phyloP scores from a whole-genome alignment of 1,140 invertebrate genomes.

The Mycetomoellerius zeteki region DNA sequence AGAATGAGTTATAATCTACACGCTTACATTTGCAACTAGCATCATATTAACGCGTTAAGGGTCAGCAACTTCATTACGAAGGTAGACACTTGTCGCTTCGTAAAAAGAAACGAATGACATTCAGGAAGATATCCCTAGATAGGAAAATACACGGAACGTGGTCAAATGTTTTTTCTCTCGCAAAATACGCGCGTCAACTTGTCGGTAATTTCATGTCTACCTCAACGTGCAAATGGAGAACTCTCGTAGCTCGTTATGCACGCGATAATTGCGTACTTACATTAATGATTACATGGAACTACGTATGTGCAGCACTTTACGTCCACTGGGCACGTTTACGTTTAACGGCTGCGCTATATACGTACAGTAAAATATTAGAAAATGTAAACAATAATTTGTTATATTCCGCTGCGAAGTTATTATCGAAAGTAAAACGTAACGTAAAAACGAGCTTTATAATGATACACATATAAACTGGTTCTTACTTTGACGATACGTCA shows the following conservation, averaged over 20 bases:
- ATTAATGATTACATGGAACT: constrained; percentile 61
- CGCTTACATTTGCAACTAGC: neutral
- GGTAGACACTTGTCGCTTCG: neutral
- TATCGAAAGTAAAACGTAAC: neutral
- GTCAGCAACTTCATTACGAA: neutral
- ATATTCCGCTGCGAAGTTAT: neutral
- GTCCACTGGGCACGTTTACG: constrained; percentile 46
- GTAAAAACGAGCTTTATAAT: neutral
- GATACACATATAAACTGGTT: neutral
- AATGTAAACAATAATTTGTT: constrained; percentile 46
- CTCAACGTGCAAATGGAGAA: constrained; percentile 51
- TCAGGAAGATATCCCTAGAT: constrained; percentile 33
- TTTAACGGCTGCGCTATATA: constrained; percentile 28
- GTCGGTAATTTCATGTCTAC: constrained; percentile 38
- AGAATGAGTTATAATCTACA: constrained; percentile 10
- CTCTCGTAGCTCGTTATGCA: constrained; percentile 63
- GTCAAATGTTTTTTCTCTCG: constrained; percentile 32
- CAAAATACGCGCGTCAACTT: constrained; percentile 37
- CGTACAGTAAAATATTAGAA: neutral
- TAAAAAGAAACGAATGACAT: constrained; percentile 1
- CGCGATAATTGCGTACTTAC: constrained; percentile 63
- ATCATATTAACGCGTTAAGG: neutral
- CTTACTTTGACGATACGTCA: neutral
- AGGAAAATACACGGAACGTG: constrained; percentile 16
- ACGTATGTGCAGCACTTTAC: constrained; percentile 45